Evolutionary conservation across 1,140 invertebrate species (phyloP).

Genomic region (Elymnias hypermnestra): DNA sequence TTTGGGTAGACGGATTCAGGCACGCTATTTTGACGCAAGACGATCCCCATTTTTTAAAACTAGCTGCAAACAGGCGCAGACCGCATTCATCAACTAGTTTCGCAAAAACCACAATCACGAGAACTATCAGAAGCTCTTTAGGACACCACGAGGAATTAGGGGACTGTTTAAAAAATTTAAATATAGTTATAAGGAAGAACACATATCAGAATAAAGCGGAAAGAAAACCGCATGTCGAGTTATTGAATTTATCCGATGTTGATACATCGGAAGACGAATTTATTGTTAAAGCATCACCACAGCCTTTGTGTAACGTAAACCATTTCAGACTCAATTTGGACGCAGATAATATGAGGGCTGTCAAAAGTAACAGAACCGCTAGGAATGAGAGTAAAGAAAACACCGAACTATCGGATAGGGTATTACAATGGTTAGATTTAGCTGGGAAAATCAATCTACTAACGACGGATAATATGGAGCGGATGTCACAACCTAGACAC

Average conservation of each 20-base stretch:
- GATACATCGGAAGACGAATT: conserved; percentile 45
- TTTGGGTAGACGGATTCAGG: conserved; percentile 83
- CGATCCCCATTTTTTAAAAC: conserved; percentile 72
- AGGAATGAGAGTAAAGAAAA: conserved; percentile 46
- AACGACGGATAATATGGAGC: conserved; percentile 40
- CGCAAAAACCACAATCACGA: conserved; percentile 23
- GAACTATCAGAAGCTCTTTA: conserved; percentile 27
- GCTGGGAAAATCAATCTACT: conserved; percentile 67
- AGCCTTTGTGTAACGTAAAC: conserved; percentile 35
- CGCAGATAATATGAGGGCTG: conserved; percentile 41
- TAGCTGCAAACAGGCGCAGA: conserved; percentile 40
- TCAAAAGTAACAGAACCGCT: conserved; percentile 51
- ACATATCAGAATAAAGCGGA: conserved; percentile 21
- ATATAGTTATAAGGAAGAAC: conserved; percentile 44
- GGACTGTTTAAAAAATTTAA: conserved; percentile 42
- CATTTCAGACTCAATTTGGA: conserved; percentile 23
- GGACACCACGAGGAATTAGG: conserved; percentile 32
- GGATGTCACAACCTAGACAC: conserved; percentile 58
- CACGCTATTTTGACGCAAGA: conserved; percentile 82
- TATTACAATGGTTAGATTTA: conserved; percentile 78
- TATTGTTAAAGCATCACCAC: conserved; percentile 37
- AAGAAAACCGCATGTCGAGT: conserved; percentile 18
- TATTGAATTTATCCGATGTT: conserved; percentile 48
- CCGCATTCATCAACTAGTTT: conserved; percentile 45
- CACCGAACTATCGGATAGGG: conserved; percentile 75